A percentile compares a stretch with the other conserved stretches of the same genome.
phyloP scores from a whole-genome alignment of 2,797 vertebrate species.

The Vipera ursinii region DNA sequence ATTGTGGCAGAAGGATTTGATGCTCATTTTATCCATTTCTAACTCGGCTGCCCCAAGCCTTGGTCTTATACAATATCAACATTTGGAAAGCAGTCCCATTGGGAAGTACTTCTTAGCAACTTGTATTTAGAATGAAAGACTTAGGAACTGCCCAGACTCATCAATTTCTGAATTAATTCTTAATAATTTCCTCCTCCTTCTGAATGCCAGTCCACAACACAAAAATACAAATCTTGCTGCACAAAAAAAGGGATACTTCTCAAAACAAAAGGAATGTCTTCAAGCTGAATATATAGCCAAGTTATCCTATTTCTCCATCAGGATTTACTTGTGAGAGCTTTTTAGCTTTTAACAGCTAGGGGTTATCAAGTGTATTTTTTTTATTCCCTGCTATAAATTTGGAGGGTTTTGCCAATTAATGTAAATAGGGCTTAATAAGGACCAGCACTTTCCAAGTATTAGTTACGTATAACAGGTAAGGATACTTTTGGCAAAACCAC shows the following conservation, averaged over 20 bases:
- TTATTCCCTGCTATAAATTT: not conserved
- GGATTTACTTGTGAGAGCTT: not conserved
- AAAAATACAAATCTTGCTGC: not conserved
- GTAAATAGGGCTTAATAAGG: not conserved
- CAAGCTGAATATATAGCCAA: not conserved
- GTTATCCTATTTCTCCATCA: not conserved
- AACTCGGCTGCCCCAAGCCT: not conserved
- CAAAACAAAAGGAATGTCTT: not conserved
- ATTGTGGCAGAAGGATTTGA: not conserved
- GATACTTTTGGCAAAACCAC: not conserved
- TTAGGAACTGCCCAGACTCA: not conserved
- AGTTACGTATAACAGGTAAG: not conserved
- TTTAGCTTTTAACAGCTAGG: not conserved
- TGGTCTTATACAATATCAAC: not conserved
- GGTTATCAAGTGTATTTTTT: not conserved
- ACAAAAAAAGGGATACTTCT: not conserved
- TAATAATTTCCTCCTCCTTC: not conserved
- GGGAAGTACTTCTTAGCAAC: not conserved
- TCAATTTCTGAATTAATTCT: not conserved
- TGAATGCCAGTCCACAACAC: not conserved
- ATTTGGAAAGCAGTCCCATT: not conserved
- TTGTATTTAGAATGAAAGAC: not conserved
- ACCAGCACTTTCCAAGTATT: not conserved
- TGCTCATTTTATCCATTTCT: not conserved
- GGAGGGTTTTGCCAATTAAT: not conserved